phyloP scores from a whole-genome alignment of 2,113 vertebrate species.

The Aspidoscelis tigris region DNA sequence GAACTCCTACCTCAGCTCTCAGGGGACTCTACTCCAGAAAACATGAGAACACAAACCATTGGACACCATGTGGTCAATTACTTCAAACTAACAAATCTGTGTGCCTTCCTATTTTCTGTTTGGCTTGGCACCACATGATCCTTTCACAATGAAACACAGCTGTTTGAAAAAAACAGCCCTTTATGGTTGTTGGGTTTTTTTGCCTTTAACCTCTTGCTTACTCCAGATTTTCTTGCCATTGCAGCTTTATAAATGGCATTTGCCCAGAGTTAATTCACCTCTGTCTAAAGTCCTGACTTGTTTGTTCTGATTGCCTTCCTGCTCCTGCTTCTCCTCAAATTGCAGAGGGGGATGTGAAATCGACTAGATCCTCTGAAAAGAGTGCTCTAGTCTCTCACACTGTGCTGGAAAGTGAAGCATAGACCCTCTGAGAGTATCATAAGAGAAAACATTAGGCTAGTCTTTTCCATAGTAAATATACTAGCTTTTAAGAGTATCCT shows the following conservation, averaged over 20 bases:
- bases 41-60: constrained; percentile 82
- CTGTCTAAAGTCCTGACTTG: constrained; percentile 13
- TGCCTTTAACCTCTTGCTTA: constrained; percentile 72
- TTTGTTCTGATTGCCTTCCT: background rate
- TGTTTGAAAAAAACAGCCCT: constrained; percentile 71
- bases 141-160: constrained; percentile 78
- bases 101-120: constrained; percentile 83
- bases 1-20: constrained; percentile 83
- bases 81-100: constrained; percentile 85
- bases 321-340: background rate
- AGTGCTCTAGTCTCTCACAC: background rate
- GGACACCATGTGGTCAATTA: constrained; percentile 86
- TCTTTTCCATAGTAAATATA: background rate
- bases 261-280: constrained; percentile 43
- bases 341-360: background rate
- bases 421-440: background rate
- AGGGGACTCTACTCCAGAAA: constrained; percentile 82
- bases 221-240: constrained; percentile 50
- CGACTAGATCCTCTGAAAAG: background rate
- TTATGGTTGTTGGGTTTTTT: background rate
- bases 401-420: background rate
- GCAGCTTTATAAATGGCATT: constrained; percentile 36
- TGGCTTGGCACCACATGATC: constrained; percentile 81
- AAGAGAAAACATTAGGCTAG: background rate
- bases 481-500: background rate